Evolutionary conservation across 2,113 vertebrate genomes (phyloP).

Genomic region (Microcebus murinus): DNA sequence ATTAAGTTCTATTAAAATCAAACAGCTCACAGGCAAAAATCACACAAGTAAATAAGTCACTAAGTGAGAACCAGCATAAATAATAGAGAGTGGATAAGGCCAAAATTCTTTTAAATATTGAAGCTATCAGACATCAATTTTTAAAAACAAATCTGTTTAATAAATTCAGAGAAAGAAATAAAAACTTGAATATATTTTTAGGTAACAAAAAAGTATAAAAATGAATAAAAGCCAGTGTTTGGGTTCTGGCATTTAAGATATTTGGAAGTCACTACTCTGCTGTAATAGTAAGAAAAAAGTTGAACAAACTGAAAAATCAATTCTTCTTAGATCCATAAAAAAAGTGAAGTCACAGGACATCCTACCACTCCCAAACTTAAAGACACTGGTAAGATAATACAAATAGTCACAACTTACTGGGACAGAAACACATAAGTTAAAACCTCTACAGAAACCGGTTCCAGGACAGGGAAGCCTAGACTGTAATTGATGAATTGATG

Average conservation of each 20-base stretch:
- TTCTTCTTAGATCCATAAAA: neutral
- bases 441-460: neutral
- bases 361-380: neutral
- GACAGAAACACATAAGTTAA: neutral
- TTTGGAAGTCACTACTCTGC: neutral
- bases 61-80: neutral
- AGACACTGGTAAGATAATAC: neutral
- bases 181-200: neutral
- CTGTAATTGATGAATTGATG: neutral
- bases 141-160: neutral
- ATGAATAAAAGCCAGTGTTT: neutral
- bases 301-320: neutral
- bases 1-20: neutral
- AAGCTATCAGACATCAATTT: neutral
- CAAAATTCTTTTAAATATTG: neutral
- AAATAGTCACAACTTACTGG: neutral
- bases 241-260: neutral
- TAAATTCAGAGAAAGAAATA: neutral
- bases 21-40: neutral
- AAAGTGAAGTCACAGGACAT: neutral
- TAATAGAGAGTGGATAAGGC: neutral
- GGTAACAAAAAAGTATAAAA: neutral
- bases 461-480: too few relatives aligned
- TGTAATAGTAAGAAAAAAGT: neutral
- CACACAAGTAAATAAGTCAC: neutral